Evolutionary conservation across 2,113 vertebrate species (phyloP).

Genomic region (Toxotes chatareus): DNA sequence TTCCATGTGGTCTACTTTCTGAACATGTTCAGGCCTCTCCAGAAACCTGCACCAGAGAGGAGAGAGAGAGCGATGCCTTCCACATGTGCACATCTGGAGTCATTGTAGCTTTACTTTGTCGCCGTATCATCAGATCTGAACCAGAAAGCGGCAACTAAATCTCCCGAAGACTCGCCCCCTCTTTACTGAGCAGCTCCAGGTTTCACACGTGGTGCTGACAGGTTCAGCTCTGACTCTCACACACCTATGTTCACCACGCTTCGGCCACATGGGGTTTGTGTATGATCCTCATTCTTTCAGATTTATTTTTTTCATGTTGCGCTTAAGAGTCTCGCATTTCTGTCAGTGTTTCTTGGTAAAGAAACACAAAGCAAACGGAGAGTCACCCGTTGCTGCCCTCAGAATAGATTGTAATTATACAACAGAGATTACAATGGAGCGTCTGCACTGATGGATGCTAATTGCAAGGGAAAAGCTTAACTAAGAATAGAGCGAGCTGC

Average conservation of each 20-base stretch:
- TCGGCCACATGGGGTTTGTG: too few species aligned
- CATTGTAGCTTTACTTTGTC: background rate
- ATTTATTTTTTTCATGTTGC: too few species aligned
- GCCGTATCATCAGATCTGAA: background rate
- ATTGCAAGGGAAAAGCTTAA: background rate
- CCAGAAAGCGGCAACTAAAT: too few species aligned
- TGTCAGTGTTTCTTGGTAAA: background rate
- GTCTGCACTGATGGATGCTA: conserved; percentile 2
- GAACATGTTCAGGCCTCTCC: background rate
- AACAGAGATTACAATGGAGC: background rate
- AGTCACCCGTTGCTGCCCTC: background rate
- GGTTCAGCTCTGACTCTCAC: too few species aligned
- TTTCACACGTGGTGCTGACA: too few species aligned
- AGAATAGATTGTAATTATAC: conserved; percentile 7
- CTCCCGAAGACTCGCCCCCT: too few species aligned
- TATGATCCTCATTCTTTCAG: too few species aligned
- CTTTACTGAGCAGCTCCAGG: too few species aligned
- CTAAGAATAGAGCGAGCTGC: conserved; percentile 19
- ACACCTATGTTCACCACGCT: too few species aligned
- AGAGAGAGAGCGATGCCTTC: background rate
- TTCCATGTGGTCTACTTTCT: background rate
- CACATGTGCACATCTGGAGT: background rate
- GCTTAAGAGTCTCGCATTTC: too few species aligned
- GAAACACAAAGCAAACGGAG: too few species aligned
- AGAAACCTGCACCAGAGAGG: background rate